These are phyloP conservation scores for Electrophaes corylata DNA, from an alignment of 2,888 invertebrate genomes.

Conservation along the genomic window DNA sequence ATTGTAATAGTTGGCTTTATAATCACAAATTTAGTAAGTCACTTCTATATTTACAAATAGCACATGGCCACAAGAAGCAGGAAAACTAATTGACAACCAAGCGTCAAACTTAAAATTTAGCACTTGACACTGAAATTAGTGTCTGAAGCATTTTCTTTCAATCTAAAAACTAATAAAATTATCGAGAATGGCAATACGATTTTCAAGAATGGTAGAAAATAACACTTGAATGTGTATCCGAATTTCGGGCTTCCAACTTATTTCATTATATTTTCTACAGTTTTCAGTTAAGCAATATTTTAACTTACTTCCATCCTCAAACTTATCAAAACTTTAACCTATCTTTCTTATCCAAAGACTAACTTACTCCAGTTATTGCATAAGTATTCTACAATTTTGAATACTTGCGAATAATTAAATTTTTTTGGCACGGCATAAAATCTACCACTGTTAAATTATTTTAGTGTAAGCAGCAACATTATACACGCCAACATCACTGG, in stretches of 20 bases:
- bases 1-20: background rate
- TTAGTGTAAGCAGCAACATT: constrained; percentile 58
- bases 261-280: background rate
- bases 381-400: background rate
- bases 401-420: background rate
- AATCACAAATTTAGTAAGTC: background rate
- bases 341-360: too few species aligned
- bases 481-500: constrained; percentile 87
- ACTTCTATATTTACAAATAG: constrained; percentile 47
- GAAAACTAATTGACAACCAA: background rate
- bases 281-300: background rate
- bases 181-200: constrained; percentile 11
- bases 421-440: background rate
- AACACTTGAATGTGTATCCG: constrained; percentile 10
- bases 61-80: constrained; percentile 49
- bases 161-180: background rate
- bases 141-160: too few species aligned
- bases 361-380: background rate
- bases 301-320: background rate
- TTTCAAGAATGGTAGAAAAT: background rate
- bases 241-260: constrained; percentile 16
- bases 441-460: constrained; percentile 11
- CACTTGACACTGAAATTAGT: background rate
- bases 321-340: too few species aligned
- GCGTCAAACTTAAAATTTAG: background rate